These are phyloP conservation scores for Spea multiplicata DNA, from an alignment of 2,113 vertebrate genomes.

Conservation along the genomic window DNA sequence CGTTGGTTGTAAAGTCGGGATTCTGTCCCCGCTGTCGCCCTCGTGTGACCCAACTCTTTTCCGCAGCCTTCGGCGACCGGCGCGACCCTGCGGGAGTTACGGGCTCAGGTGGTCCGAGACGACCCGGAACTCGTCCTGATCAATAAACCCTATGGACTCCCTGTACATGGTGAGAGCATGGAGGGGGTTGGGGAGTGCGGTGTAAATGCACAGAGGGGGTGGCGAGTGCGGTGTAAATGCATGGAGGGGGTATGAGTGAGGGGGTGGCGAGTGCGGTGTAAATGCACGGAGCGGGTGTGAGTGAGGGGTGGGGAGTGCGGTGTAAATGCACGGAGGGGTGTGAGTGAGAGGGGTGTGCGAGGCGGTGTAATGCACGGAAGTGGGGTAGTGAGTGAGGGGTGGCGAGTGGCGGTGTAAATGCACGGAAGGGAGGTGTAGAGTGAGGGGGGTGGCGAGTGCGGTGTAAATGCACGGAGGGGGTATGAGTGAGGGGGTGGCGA, in stretches of 20 bases:
- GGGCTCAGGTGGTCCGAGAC: constrained; percentile 58
- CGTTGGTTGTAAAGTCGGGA: neutral
- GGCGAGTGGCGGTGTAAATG: too few species aligned
- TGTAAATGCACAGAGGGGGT: too few species aligned
- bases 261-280: neutral
- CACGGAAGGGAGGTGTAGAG: neutral
- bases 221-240: too few species aligned
- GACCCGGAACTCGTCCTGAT: constrained; percentile 76
- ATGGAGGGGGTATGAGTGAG: neutral
- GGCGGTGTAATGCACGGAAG: too few species aligned
- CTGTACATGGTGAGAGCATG: constrained; percentile 75
- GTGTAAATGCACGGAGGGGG: neutral
- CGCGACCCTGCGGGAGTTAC: neutral
- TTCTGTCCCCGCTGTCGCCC: neutral
- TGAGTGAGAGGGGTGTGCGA: too few species aligned
- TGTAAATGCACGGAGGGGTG: neutral
- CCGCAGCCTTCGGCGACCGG: neutral
- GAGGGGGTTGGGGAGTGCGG: neutral
- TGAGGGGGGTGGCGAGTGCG: neutral
- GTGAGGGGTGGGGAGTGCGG: neutral
- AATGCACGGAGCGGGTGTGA: neutral
- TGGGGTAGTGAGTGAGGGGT: too few species aligned
- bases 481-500: too few species aligned
- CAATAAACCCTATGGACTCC: constrained; percentile 86
- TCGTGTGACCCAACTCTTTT: too few species aligned